Base-by-base conservation (phyloP, 1,140 invertebrate species). In the Plodia interpunctella region DNA sequence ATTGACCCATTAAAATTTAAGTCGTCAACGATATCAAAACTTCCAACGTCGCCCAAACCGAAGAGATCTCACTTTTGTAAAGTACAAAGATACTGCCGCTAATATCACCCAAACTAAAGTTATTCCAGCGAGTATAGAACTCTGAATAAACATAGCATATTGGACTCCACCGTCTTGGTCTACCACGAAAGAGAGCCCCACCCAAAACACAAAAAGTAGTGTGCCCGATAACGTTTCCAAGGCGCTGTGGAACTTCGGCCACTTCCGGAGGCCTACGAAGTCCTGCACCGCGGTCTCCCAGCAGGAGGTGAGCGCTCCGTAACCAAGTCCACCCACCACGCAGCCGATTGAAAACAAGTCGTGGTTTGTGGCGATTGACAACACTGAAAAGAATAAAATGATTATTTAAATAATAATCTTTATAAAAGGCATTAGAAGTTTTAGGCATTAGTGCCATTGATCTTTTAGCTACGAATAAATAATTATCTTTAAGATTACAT, bases 181-280 rank as follows among this genome's bases (percentile, higher is more conserved):
- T 13, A 80, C 57, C 19, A 76, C 57, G 50, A 78, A 77, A 9
- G 72, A 74, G 21, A 87, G 62, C 15, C 74, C 76, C 0, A 71
- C 18, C 28, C 75, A 68, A 57, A 87, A 77, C 17, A 68, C 17
- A 19, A 68, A 59, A 11, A 87, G 55, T 5, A 82, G 32, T 9
- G 55, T 32, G 5, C 70, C 80, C 18, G 86, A 88, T 18, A 85
- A 38, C 20, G 83, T 86, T 75, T 88, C 86, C 44, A 88, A 60
- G 17, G 83, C 69, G 32, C 86, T 88, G 19, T 85, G 80, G 19
- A 88, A 49, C 67, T 88, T 88, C 0, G 86, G 74, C 86, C 86
- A 88, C 60, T 85, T 88, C 13, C 82, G 62, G 8, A 75, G 74
- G 5, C 86, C 86, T 0, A 87, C 74, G 38, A 80, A 87, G n/a